phyloP scores from a whole-genome alignment of 2,888 invertebrate genomes.

The Tenthredo amoena region DNA sequence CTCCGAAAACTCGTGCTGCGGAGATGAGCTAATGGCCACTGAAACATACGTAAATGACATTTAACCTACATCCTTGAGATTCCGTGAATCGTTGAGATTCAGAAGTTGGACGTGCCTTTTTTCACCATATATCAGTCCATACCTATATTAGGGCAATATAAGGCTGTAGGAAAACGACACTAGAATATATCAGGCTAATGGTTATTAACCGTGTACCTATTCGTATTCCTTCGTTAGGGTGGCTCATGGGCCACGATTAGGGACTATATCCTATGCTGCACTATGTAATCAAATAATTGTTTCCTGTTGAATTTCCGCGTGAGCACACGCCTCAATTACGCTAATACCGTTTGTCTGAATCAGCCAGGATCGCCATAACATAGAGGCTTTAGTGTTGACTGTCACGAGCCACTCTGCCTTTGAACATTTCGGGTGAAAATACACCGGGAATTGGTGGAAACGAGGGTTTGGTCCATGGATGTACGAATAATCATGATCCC shows the following conservation, averaged over 20 bases:
- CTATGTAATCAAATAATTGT: slow-evolving; percentile 43
- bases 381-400: slow-evolving; percentile 23
- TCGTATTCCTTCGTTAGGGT: slow-evolving; percentile 21
- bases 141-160: neutral
- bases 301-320: slow-evolving; percentile 37
- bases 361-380: slow-evolving; percentile 3
- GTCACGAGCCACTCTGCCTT: slow-evolving; percentile 12
- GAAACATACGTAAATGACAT: slow-evolving; percentile 13
- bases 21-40: slow-evolving; percentile 4
- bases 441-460: slow-evolving; percentile 42
- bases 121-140: neutral
- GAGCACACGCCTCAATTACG: slow-evolving; percentile 41
- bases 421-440: neutral
- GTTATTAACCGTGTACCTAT: slow-evolving; percentile 12
- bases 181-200: slow-evolving; percentile 1
- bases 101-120: slow-evolving; percentile 25
- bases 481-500: neutral
- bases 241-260: slow-evolving; percentile 9
- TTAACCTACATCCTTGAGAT: slow-evolving; percentile 1
- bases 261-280: slow-evolving; percentile 1
- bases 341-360: slow-evolving; percentile 37
- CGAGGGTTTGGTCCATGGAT: neutral
- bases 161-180: neutral
- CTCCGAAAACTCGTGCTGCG: neutral
- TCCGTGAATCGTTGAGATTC: slow-evolving; percentile 3